A percentile compares a stretch with the other conserved stretches of the same genome.
These are phyloP conservation scores for Rotaria socialis DNA, from an alignment of 2,888 invertebrate genomes.

Conservation along the genomic window DNA sequence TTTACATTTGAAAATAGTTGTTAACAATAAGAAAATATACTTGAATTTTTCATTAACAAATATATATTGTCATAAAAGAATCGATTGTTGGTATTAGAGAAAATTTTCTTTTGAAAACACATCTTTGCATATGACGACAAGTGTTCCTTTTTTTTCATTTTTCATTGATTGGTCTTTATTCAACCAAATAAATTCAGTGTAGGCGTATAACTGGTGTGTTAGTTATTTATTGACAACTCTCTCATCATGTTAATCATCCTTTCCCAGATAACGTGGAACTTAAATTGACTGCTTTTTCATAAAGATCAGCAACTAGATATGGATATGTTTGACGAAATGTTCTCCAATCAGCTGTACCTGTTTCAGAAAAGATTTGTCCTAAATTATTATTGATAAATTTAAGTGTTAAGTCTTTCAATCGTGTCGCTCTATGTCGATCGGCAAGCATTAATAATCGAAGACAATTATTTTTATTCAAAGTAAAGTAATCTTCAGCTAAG, in stretches of 20 bases:
- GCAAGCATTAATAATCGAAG: background rate
- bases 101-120: too few species aligned
- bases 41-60: too few species aligned
- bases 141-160: background rate
- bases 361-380: background rate
- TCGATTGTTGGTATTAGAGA: too few species aligned
- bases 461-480: constrained; percentile 15
- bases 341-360: background rate
- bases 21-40: too few species aligned
- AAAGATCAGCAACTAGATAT: constrained; percentile 6
- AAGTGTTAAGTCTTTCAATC: background rate
- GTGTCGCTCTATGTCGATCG: background rate
- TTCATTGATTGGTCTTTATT: background rate
- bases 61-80: too few species aligned
- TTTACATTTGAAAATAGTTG: too few species aligned
- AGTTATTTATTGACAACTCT: background rate
- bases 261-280: background rate
- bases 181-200: background rate
- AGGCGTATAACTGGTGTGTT: background rate
- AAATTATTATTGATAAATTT: constrained; percentile 27
- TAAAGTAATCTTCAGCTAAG: constrained; percentile 8
- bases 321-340: constrained; percentile 30
- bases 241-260: background rate
- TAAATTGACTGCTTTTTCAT: background rate
- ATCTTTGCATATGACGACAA: background rate